A percentile compares a stretch with the other conserved stretches of the same genome.
These are phyloP conservation scores for Myotis daubentonii DNA, from an alignment of 2,797 vertebrate genomes.

Conservation along the genomic window DNA sequence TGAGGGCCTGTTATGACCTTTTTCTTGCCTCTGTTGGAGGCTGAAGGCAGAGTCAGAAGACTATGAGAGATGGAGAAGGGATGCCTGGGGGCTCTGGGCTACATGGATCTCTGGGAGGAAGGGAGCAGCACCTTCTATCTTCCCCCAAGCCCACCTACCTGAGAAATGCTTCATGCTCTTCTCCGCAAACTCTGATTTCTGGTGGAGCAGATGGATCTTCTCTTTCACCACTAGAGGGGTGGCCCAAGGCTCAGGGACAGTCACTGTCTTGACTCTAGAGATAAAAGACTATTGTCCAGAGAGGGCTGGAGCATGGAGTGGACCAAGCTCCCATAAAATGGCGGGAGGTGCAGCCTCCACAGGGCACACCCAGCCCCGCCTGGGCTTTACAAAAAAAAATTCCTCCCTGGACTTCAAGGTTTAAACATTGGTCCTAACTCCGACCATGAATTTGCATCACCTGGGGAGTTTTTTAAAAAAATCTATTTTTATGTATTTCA, in stretches of 20 bases:
- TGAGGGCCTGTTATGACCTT: background rate
- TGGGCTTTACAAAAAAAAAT: background rate
- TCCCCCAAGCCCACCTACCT: conserved; percentile 30
- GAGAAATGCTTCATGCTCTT: conserved; percentile 60
- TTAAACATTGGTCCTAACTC: background rate
- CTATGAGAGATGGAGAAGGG: background rate
- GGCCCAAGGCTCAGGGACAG: conserved; percentile 10
- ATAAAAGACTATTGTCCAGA: conserved; percentile 37
- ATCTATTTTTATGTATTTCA: no score
- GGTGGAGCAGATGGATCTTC: conserved; percentile 63
- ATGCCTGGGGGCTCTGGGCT: background rate
- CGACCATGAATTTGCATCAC: background rate
- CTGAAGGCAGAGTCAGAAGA: background rate
- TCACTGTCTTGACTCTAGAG: conserved; percentile 62
- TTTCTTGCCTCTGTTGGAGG: background rate
- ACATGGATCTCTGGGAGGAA: background rate
- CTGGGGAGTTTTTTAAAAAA: no score
- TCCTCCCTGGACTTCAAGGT: background rate
- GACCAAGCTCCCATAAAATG: background rate
- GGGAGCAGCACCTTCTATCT: no score
- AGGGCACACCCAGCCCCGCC: background rate
- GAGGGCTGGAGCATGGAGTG: background rate
- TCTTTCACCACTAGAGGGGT: conserved; percentile 66
- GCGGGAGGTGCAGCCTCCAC: background rate
- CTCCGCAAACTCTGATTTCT: conserved; percentile 67